These are phyloP conservation scores for Triops longicaudatus DNA, from an alignment of 1,140 invertebrate species.

Conservation along the genomic window DNA sequence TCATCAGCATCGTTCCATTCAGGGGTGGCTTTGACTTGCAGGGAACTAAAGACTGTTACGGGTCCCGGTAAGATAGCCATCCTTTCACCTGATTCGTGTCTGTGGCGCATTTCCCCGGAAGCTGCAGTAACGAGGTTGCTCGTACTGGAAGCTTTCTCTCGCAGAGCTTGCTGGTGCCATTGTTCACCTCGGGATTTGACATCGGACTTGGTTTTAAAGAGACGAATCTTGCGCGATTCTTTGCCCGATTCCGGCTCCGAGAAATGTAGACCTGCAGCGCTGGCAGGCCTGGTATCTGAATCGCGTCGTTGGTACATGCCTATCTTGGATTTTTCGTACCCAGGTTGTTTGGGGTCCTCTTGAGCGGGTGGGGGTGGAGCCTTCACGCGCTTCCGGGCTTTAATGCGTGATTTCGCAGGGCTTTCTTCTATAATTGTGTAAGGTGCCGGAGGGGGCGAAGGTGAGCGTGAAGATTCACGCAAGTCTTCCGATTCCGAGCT, in stretches of 20 bases:
- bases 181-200: background rate
- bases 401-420: slow-evolving; percentile 15
- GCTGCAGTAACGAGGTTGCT: background rate
- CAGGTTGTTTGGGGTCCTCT: background rate
- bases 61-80: background rate
- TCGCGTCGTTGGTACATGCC: background rate
- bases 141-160: background rate
- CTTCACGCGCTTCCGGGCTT: background rate
- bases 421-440: slow-evolving; percentile 11
- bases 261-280: background rate
- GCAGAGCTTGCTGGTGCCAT: background rate
- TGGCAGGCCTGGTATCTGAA: background rate
- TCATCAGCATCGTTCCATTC: background rate
- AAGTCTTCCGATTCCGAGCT: slow-evolving; percentile 17
- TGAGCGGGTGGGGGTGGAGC: slow-evolving; percentile 4
- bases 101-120: background rate
- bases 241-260: background rate
- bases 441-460: background rate
- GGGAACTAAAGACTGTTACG: background rate
- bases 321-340: background rate
- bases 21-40: background rate
- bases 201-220: background rate
- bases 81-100: background rate
- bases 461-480: background rate
- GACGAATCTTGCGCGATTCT: background rate